Percentiles rank a stretch among this genome's conserved stretches.
Evolutionary conservation across 1,140 invertebrate genomes (phyloP).

Genomic region (Papilio polytes): DNA sequence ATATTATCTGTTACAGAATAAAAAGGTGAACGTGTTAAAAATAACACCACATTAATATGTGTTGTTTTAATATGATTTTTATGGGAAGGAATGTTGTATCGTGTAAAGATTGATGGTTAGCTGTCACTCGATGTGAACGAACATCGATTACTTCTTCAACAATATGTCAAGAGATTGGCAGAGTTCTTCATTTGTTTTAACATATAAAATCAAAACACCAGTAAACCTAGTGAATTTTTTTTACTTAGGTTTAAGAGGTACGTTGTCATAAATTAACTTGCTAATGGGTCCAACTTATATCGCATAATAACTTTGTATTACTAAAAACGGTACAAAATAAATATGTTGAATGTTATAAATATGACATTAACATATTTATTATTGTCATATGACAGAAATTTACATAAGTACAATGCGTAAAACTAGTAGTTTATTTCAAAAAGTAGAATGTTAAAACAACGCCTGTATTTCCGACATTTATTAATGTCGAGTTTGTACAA

Average conservation of each 20-base stretch:
- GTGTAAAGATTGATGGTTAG: slow-evolving; percentile 3
- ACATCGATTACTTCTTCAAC: not conserved
- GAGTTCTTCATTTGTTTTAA: no score
- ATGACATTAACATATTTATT: no score
- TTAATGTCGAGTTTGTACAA: not conserved
- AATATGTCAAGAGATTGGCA: not conserved
- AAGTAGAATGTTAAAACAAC: no score
- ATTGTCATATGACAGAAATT: no score
- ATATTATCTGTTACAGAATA: slow-evolving; percentile 2
- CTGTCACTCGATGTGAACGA: not conserved
- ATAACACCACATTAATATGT: not conserved
- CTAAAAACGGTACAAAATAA: no score
- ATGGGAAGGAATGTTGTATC: slow-evolving; percentile 3
- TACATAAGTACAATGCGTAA: not conserved
- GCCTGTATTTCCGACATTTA: no score
- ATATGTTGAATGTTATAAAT: no score
- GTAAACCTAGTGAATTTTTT: not conserved
- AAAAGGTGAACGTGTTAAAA: slow-evolving; percentile 22
- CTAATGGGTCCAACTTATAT: no score
- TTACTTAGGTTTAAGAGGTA: not conserved
- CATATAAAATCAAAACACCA: no score
- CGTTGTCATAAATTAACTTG: no score
- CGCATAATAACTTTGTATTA: no score
- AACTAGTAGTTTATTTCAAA: not conserved
- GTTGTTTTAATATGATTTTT: not conserved